Evolutionary conservation across 2,888 invertebrate species (phyloP), one percentile per base, ranked within the genome.

Genomic region (Polymixis lichenea): DNA sequence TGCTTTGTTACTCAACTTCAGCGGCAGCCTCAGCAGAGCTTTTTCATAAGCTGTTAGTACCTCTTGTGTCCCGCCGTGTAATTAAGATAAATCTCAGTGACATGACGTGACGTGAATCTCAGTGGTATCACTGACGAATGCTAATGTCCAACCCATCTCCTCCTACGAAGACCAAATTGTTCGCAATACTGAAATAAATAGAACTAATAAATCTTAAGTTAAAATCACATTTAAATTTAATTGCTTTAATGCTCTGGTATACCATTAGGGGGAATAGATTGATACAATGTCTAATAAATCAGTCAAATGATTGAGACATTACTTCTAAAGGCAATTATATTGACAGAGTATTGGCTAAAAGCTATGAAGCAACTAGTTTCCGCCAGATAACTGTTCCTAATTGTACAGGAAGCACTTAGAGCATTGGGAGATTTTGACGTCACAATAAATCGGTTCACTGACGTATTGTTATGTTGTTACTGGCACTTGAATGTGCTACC

Each of bases 251-350:
- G 43, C 82, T 53, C 56, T 75, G 72, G 77, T 8, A 72, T 25
- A 4, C 67, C 71, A 64, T 69, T 66, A 65, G 70, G 5, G 4
- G 43, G 1, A 38, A 69, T 11, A 67, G 82, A 87, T 28, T 77
- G 64, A 32, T 71, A 65, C 32, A 17, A 51, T 69, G 62, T 55
- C 67, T 61, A 80, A 74, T 83, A 83, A 83, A 86, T 83, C 83
- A 53, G 73, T 68, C 83, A 64, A 69, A 82, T 76, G n/a, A 89
- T 82, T 77, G 81, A 71, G 69, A 83, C 82, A 80, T 83, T 83
- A 83, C 61, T 72, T 77, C n/a, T 58, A 25, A 68, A 56, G 43
- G 71, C 83, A 83, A 80, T 83, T 64, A 82, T 61, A 72, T 66
- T 76, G 72, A 56, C 69, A 62, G 61, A 28, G 43, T 19, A 76